Conservation (phyloP, 2,888 invertebrate species). For the Erebia epiphron region DNA sequence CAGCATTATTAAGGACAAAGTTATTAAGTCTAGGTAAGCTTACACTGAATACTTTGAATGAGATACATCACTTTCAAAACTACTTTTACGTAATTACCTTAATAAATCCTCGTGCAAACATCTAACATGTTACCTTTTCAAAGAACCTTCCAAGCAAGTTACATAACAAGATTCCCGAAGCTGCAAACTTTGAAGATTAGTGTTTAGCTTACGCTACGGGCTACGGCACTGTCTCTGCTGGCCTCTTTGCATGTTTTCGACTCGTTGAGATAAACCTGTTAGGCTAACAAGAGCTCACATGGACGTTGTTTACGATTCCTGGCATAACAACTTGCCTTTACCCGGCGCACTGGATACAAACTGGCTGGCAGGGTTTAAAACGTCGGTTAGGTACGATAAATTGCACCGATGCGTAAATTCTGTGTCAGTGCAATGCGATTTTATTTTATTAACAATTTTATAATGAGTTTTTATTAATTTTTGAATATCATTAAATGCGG, state of each 20-base stretch:
- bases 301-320: constrained; percentile 58
- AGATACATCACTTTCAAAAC: constrained; percentile 18
- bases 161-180: constrained; percentile 37
- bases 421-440: constrained; percentile 7
- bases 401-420: constrained; percentile 6
- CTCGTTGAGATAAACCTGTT: constrained; percentile 58
- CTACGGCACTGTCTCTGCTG: constrained; percentile 39
- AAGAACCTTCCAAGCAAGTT: constrained; percentile 27
- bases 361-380: constrained; percentile 14
- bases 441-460: too few relatives aligned
- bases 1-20: neutral
- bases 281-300: constrained; percentile 57
- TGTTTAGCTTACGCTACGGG: constrained; percentile 40
- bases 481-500: too few relatives aligned
- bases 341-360: constrained; percentile 10
- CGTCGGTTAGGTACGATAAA: constrained; percentile 2
- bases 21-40: neutral
- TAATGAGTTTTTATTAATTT: too few relatives aligned
- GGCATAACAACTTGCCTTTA: constrained; percentile 51
- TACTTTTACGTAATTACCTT: constrained; percentile 24
- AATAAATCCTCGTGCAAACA: constrained; percentile 25
- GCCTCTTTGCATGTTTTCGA: constrained; percentile 54
- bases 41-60: neutral
- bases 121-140: constrained; percentile 24
- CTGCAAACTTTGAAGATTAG: constrained; percentile 40